Conservation (phyloP, 2,113 vertebrate genomes). For the Mesembrinibis cayennensis region DNA sequence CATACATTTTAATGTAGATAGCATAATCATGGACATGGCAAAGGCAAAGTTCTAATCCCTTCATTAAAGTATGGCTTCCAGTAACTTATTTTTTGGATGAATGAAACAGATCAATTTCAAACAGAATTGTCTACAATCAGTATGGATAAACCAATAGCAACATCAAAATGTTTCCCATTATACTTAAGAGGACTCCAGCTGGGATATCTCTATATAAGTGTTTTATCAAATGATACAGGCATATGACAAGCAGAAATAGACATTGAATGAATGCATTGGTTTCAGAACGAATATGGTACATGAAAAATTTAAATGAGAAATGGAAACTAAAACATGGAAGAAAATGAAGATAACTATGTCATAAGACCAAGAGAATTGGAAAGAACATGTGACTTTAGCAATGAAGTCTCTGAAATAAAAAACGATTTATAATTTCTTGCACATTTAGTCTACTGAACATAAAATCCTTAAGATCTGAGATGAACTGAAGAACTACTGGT, state of each 20-base stretch:
- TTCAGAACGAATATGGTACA: neutral
- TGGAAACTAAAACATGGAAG: conserved; percentile 6
- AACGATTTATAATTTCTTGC: neutral
- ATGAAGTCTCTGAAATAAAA: neutral
- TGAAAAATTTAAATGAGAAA: conserved; percentile 38
- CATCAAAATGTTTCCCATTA: neutral
- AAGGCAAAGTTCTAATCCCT: neutral
- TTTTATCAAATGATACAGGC: neutral
- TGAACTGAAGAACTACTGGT: conserved; percentile 14
- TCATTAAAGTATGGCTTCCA: neutral
- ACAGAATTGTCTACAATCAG: neutral
- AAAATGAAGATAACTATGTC: conserved; percentile 9
- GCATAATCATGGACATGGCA: neutral
- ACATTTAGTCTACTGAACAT: neutral
- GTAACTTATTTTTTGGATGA: neutral
- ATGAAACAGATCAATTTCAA: neutral
- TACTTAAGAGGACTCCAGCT: neutral
- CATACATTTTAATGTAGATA: neutral
- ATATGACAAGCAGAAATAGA: neutral
- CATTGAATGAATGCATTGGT: neutral
- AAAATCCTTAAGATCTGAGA: conserved; percentile 22
- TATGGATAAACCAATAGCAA: neutral
- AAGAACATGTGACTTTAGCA: neutral
- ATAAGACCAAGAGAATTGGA: neutral
- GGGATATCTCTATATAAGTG: neutral